Conservation (phyloP, 2,113 vertebrate genomes). For the Perca fluviatilis region DNA sequence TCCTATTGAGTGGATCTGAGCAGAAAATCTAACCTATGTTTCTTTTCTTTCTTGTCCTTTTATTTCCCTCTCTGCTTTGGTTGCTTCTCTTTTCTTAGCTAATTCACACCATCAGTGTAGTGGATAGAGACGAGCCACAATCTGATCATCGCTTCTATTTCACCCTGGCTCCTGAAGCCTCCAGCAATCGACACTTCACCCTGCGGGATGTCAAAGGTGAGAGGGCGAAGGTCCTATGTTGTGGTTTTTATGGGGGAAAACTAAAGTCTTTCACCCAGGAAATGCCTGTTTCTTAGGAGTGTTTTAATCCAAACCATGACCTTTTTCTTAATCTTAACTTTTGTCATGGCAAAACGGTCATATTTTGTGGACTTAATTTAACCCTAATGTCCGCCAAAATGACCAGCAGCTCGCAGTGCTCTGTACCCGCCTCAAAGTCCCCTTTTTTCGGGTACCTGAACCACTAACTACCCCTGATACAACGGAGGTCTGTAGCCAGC, state of each 20-base stretch:
- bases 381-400: no score
- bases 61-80: conserved; percentile 13
- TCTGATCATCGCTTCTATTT: conserved; percentile 95
- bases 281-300: no score
- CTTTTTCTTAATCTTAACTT: no score
- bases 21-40: conserved; percentile 33
- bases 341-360: no score
- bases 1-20: conserved; percentile 38
- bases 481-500: no score
- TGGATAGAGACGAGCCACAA: conserved; percentile 96
- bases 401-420: no score
- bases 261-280: no score
- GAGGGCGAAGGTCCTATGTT: conserved; percentile 9
- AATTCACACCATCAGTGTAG: conserved; percentile 97
- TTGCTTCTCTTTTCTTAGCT: conserved; percentile 81
- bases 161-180: conserved; percentile 90
- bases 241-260: neutral
- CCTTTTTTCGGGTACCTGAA: no score
- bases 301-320: no score
- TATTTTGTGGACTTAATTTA: no score
- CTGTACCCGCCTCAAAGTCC: no score
- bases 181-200: conserved; percentile 92
- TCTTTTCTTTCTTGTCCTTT: conserved; percentile 8
- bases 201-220: conserved; percentile 95
- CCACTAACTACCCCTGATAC: no score